Evolutionary conservation across 2,888 invertebrate species (phyloP).

Genomic region (Sesia bembeciformis): DNA sequence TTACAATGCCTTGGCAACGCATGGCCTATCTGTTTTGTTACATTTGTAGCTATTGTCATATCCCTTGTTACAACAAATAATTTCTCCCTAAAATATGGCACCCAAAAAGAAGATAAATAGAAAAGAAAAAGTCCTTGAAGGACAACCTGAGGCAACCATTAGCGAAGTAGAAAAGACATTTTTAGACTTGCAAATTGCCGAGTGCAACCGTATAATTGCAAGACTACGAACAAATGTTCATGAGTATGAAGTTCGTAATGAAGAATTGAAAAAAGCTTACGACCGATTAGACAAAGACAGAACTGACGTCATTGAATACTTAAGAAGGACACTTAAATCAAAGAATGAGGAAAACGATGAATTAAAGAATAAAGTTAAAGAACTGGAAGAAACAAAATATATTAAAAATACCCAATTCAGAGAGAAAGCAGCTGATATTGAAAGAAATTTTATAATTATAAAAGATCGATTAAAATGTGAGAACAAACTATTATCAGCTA

Average conservation of each 20-base stretch:
- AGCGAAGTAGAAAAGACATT: slow-evolving; percentile 87
- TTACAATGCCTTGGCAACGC: no score
- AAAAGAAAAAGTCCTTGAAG: slow-evolving; percentile 21
- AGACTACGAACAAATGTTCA: slow-evolving; percentile 78
- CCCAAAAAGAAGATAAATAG: slow-evolving; percentile 65
- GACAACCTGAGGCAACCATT: slow-evolving; percentile 40
- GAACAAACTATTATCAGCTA: slow-evolving; percentile 89
- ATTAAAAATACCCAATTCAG: slow-evolving; percentile 79
- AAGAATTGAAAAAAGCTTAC: slow-evolving; percentile 75
- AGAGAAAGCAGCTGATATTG: slow-evolving; percentile 77
- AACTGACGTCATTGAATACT: slow-evolving; percentile 86
- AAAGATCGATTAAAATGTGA: slow-evolving; percentile 90
- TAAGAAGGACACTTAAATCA: slow-evolving; percentile 82
- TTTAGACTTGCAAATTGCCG: slow-evolving; percentile 86
- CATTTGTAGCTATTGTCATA: no score
- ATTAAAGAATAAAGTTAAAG: slow-evolving; percentile 81
- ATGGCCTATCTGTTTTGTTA: no score
- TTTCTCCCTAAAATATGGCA: slow-evolving; percentile 31
- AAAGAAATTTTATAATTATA: slow-evolving; percentile 83
- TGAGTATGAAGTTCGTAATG: slow-evolving; percentile 83
- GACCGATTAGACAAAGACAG: slow-evolving; percentile 85
- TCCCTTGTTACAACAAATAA: no score
- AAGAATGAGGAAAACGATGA: slow-evolving; percentile 79
- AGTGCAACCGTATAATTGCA: slow-evolving; percentile 86
- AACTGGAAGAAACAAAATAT: slow-evolving; percentile 80